Conservation (phyloP, 2,797 vertebrate genomes). For the Selene dorsalis region DNA sequence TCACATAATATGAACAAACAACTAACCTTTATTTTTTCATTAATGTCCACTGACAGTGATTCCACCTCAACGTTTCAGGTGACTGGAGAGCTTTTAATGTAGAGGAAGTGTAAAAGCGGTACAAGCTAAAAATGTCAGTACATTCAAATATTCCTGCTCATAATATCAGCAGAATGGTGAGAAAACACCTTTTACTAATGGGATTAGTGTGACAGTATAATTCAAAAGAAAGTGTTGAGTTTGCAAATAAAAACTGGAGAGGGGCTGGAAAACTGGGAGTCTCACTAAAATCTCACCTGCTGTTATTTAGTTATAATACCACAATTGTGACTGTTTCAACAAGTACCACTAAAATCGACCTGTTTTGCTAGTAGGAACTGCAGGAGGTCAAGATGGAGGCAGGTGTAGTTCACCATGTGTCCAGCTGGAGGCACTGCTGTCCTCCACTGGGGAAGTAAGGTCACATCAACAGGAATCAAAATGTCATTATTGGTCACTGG, state of each 20-base stretch:
- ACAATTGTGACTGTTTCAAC: background rate
- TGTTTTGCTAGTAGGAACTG: too few relatives aligned
- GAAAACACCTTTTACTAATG: too few relatives aligned
- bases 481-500: background rate
- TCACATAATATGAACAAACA: background rate
- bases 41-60: background rate
- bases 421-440: background rate
- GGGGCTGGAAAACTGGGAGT: background rate
- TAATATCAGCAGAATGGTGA: too few relatives aligned
- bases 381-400: background rate
- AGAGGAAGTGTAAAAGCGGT: background rate
- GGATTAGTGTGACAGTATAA: too few relatives aligned
- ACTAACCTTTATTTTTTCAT: background rate
- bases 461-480: background rate
- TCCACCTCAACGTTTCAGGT: background rate
- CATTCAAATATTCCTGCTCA: too few relatives aligned
- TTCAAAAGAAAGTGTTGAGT: too few relatives aligned
- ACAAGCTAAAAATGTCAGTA: too few relatives aligned
- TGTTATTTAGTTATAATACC: background rate
- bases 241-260: background rate
- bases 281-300: background rate
- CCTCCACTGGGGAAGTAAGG: background rate
- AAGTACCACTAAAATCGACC: background rate
- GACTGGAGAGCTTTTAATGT: background rate
- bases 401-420: background rate